Base-by-base conservation (phyloP, 2,113 vertebrate genomes). In the Tonatia bakeri region DNA sequence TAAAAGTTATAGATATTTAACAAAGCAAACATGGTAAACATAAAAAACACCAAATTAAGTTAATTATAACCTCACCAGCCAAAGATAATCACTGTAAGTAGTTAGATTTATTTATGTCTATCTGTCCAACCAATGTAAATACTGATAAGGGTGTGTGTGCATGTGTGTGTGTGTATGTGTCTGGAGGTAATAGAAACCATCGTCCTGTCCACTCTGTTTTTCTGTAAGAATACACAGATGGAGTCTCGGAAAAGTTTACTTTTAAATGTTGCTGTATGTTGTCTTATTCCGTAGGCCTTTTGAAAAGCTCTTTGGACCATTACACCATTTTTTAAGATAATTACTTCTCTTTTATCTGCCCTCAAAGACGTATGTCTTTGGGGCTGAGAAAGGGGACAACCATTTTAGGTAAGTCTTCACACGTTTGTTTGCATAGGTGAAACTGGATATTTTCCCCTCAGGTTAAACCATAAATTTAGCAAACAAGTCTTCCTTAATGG, bases 1-100 rank as follows among this genome's bases (percentile, higher is more conserved):
- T 85, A 67, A 28, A 75, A 83, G 3, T 47, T 85, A 47, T 19
- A 54, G 28, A 24, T 43, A 47, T 77, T 54, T 45, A 93, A 96
- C 7, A 56, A 40, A 69, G 7, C 26, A 79, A 85, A 86, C 26
- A 84, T 67, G 16, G 70, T 45, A 59, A 82, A 61, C 19, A 65
- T 43, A 65, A 65, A 84, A 33, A 70, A 4, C 20, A 64, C 2
- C 13, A 69, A 91, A 54, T 67, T 87, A 59, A 70, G 7, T 54
- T 65, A 77, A 47, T 64, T 24, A 70, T 65, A 56, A 69, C 67
- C 47, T 77, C 31, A 65, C 6, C 22, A 87, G 31, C 38, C n/a
- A 43, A 52, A 94, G 69, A 73, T 77, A 87, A 83, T 61, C 22
- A 38, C 67, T 67, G 36, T 54, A 61, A 33, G 50, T 75, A 33